Conservation (phyloP, 2,797 vertebrate genomes). For the Enteromius trimaculatus region DNA sequence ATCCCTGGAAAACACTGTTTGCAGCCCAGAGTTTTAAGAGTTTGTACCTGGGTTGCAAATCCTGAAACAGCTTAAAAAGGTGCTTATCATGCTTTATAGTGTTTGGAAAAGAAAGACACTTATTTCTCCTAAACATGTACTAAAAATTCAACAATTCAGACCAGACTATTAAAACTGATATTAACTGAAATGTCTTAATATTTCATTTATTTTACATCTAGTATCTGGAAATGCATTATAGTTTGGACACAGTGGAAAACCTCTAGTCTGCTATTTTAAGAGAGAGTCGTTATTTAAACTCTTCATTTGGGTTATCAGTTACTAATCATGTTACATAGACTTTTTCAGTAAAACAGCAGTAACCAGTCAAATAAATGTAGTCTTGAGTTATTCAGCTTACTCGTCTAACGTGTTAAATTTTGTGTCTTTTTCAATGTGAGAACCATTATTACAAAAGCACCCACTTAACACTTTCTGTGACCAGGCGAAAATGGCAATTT, state of each 20-base stretch:
- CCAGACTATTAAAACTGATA: background rate
- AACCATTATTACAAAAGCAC: constrained; percentile 25
- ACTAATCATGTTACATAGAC: background rate
- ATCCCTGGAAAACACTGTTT: background rate
- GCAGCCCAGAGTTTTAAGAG: background rate
- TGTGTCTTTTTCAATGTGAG: constrained; percentile 39
- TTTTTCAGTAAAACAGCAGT: constrained; percentile 14
- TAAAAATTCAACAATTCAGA: constrained; percentile 2
- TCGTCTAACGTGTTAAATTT: constrained; percentile 38
- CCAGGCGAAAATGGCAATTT: constrained; percentile 33
- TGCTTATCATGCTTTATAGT: background rate
- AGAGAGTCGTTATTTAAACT: background rate
- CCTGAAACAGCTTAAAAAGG: background rate
- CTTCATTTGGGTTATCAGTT: background rate
- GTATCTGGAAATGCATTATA: background rate
- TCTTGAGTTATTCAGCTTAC: constrained; percentile 10
- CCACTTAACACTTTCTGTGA: constrained; percentile 56
- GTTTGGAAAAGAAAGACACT: background rate
- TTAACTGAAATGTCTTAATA: background rate
- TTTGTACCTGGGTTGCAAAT: constrained; percentile 6
- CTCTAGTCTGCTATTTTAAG: background rate
- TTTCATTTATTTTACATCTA: background rate
- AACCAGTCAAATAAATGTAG: constrained; percentile 38
- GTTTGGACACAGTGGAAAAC: background rate
- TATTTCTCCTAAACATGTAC: background rate